Conservation (phyloP, 2,888 invertebrate genomes). For the Loripinus fragilis region DNA sequence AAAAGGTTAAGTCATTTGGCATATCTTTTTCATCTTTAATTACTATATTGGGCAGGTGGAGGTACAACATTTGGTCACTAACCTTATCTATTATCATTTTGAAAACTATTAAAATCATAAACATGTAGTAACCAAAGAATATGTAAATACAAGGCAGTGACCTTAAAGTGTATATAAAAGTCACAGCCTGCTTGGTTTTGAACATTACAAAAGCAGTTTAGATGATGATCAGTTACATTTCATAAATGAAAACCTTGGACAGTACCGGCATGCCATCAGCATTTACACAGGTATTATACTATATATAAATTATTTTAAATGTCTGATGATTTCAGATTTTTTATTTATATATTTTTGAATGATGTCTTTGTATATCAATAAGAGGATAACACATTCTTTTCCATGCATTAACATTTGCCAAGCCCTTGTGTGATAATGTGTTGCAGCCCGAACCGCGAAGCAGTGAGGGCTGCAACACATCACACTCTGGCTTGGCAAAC, state of each 20-base stretch:
- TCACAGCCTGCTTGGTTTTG: not conserved
- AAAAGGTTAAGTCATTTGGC: not conserved
- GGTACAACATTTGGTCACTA: not conserved
- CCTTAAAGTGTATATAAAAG: not conserved
- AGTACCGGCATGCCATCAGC: constrained; percentile 11
- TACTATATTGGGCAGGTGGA: constrained; percentile 5
- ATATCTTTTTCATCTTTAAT: not conserved
- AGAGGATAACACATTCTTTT: no score
- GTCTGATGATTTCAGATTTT: no score
- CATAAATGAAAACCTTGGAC: no score
- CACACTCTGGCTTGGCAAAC: no score
- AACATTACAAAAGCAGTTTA: not conserved
- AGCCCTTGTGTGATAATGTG: no score
- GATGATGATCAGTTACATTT: no score
- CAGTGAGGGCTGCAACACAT: no score
- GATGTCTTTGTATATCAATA: no score
- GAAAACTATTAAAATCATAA: constrained; percentile 9
- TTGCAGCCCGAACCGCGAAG: no score
- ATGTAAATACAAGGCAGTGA: not conserved
- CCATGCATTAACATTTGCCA: no score
- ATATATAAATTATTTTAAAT: no score
- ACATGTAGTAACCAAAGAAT: not conserved
- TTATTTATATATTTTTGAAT: no score
- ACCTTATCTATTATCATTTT: not conserved
- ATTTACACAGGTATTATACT: not conserved